Evolutionary conservation across 2,113 vertebrate genomes (phyloP).

Genomic region (Rhegmatorhina hoffmannsi): DNA sequence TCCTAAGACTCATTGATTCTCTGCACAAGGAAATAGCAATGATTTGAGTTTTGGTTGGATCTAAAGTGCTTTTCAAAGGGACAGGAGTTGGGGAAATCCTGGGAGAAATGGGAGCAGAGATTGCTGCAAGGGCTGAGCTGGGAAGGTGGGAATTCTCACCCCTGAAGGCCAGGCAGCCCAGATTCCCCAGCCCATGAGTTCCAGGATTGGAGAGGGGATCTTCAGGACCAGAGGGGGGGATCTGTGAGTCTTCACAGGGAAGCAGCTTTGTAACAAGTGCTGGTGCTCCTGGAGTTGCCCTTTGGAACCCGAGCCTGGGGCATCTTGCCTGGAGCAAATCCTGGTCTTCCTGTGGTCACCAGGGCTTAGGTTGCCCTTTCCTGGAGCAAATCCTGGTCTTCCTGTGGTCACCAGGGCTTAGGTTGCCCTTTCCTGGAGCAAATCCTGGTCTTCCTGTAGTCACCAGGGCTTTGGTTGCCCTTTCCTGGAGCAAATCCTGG

Average conservation of each 20-base stretch:
- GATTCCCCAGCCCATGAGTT: background rate
- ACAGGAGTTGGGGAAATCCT: background rate
- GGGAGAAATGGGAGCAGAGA: background rate
- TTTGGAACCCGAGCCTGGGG: fast-evolving
- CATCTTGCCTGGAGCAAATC: background rate
- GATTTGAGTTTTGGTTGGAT: background rate
- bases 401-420: fast-evolving
- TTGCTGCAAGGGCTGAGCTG: background rate
- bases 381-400: background rate
- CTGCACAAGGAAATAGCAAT: background rate
- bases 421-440: no score
- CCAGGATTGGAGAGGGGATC: background rate
- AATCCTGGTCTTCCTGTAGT: no score
- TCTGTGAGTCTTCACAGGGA: fast-evolving
- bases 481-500: fast-evolving
- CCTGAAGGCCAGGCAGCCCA: background rate
- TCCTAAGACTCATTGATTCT: background rate
- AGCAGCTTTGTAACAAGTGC: background rate
- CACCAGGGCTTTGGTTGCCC: background rate
- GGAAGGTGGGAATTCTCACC: background rate
- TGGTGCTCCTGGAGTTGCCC: background rate
- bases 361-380: fast-evolving
- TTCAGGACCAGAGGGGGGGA: background rate
- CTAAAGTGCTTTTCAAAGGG: background rate
- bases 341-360: fast-evolving